Evolutionary conservation across 2,888 invertebrate species (phyloP), one percentile per base, ranked within the genome.

Genomic region (Stenchaetothrips biformis): DNA sequence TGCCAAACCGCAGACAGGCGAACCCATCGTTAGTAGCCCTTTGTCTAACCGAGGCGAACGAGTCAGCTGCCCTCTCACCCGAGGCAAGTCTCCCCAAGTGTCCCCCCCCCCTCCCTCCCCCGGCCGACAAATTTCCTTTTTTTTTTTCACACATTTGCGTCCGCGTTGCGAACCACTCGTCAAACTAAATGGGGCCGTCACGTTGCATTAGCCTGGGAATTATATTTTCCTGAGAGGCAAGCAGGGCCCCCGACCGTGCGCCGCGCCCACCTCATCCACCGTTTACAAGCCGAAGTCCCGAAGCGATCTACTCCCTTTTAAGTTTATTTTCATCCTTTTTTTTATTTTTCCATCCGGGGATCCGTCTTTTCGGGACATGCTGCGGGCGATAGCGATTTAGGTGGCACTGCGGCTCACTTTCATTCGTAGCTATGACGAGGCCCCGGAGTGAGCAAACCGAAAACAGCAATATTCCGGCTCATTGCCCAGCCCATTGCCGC

Each of bases 391-490:
- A 4, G 37, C 37, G 37, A 7, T 53, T 16, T 13, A 59, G 18
- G 59, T 59, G 59, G 59, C 11, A 18, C 59, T 16, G 18, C 59
- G 59, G 18, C 59, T 59, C 59, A 59, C 6, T 59, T 59, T 18
- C 59, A 53, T 16, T 16, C 53, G 53, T 2, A 53, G 53, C 53
- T 6, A 18, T 13, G 13, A 18, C 18, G 59, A 9, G 37, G 37
- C 37, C 37, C 37, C 37, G 37, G 4, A 4, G 1, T 1, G 37
- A 37, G 25, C 67, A 21, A 74, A 74, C 67, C 67, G 67, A 74
- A 74, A 74, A 74, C 67, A 74, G 67, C 67, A 74, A 74, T 74
- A 74, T 74, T 74, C 67, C 67, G 67, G 67, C 21, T 74, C 67
- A 74, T 74, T 74, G 25, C 67, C 6, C 67, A 25, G 9, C 53